phyloP scores from a whole-genome alignment of 2,888 invertebrate species.

The Andrena praecox region DNA sequence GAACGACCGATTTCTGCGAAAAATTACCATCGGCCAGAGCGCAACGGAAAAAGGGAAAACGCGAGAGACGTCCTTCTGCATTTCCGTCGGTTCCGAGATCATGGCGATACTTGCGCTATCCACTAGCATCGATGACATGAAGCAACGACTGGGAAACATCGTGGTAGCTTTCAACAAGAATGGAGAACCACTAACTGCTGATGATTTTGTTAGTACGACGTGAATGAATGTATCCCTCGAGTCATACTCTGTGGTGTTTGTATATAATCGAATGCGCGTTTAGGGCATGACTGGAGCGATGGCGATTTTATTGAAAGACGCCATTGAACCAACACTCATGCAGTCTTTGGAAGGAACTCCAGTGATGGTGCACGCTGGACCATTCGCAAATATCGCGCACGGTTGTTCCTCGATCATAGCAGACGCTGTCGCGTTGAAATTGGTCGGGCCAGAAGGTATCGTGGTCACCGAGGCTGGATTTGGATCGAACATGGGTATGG shows the following conservation, averaged over 20 bases:
- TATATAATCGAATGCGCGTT: conserved; percentile 56
- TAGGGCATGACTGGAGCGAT: conserved; percentile 97
- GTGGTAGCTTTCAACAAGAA: no score
- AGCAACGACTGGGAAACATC: no score
- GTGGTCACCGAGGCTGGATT: conserved; percentile 99
- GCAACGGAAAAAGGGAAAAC: no score
- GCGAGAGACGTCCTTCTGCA: no score
- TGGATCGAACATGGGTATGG: conserved; percentile 99
- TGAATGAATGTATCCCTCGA: neutral
- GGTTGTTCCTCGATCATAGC: conserved; percentile 98
- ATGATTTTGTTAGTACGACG: no score
- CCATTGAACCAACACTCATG: conserved; percentile 98
- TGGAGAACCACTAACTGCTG: no score
- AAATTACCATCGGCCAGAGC: no score
- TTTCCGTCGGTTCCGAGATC: no score
- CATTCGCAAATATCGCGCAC: conserved; percentile 99
- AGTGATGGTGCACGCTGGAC: conserved; percentile 98
- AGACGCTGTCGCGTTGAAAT: conserved; percentile 96
- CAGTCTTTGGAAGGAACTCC: conserved; percentile 98
- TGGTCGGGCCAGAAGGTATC: conserved; percentile 95
- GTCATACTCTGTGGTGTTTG: neutral
- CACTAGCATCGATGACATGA: no score
- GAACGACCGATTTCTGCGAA: no score
- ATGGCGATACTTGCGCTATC: no score
- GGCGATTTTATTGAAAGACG: conserved; percentile 96